A percentile compares a stretch with the other conserved stretches of the same genome.
Evolutionary conservation across 2,797 vertebrate species (phyloP).

Genomic region (Meda fulgida): DNA sequence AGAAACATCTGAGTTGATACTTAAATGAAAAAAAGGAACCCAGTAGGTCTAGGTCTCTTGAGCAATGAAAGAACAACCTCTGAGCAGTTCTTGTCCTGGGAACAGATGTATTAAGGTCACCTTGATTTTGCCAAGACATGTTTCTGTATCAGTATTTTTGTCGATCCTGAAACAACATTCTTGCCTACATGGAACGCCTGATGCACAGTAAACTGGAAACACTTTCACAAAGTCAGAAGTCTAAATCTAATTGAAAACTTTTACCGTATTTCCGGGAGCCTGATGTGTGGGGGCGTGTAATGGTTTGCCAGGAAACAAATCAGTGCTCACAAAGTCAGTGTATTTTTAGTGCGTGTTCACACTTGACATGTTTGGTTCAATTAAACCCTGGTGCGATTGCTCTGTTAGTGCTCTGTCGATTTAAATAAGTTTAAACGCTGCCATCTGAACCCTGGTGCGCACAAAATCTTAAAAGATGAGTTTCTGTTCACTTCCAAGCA

Average conservation of each 20-base stretch:
- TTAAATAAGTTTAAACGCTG: no score
- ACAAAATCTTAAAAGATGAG: no score
- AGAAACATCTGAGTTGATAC: background rate
- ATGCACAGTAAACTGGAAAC: background rate
- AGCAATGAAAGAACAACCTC: background rate
- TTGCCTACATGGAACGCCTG: background rate
- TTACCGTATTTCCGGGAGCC: background rate
- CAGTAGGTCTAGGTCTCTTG: background rate
- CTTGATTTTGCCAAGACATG: constrained; percentile 21
- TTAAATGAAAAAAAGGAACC: background rate
- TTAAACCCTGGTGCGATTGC: no score
- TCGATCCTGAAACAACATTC: background rate
- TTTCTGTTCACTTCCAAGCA: no score
- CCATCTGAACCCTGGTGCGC: no score
- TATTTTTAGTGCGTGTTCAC: background rate
- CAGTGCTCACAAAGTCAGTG: background rate
- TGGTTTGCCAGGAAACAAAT: background rate
- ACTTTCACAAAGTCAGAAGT: background rate
- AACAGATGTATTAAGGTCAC: background rate
- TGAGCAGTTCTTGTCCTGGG: background rate
- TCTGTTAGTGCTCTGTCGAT: no score
- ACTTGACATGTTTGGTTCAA: no score
- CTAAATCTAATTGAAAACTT: background rate
- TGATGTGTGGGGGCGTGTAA: background rate
- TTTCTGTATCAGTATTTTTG: background rate